Evolutionary conservation across 2,888 invertebrate species (phyloP), one percentile per base, ranked within the genome.

Genomic region (Agonopterix alstromeriana): DNA sequence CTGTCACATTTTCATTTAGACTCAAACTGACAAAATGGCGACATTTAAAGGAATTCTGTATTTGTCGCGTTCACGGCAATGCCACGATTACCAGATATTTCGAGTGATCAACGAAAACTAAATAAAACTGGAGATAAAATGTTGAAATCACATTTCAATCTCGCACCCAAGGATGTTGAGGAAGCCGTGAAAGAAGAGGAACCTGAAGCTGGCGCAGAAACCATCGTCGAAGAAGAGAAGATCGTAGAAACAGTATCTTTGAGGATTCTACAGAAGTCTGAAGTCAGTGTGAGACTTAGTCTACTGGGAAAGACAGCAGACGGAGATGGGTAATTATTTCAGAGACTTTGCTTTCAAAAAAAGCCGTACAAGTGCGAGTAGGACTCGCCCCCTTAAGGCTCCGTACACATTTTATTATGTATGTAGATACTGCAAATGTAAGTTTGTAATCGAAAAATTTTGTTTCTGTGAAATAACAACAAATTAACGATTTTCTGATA

Each of bases 271-370:
- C 63, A 72, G 1, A 64, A 57, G 42, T 64, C 76, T 0, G 85
- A 88, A 48, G 69, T 89, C 35, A 69, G 77, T 50, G 53, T 70
- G 0, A 63, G 82, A n/a, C 71, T 90, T 2, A 77, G 82, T 50
- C 52, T 79, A 41, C 65, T 90, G 3, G 90, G 90, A 4, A 87
- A 83, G 58, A 86, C 83, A 1, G 86, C 85, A 12, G 79, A 76
- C 1, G 89, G 89, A 7, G 85, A 88, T 46, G 86, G 85, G 89
- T 88, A 27, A 27, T 27, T 2, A 27, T 27, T 27, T 27, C 5
- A 27, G 27, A 7, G 27, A 27, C 5, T 27, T 27, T 27, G 27
- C 27, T 27, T 27, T 27, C 27, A 27, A 5, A 27, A 27, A 27
- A 27, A 27, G 27, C 7, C 17, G 17, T 17, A 17, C 17, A 17